Base-by-base conservation (phyloP, 1,140 invertebrate genomes). In the Bombus breviceps region DNA sequence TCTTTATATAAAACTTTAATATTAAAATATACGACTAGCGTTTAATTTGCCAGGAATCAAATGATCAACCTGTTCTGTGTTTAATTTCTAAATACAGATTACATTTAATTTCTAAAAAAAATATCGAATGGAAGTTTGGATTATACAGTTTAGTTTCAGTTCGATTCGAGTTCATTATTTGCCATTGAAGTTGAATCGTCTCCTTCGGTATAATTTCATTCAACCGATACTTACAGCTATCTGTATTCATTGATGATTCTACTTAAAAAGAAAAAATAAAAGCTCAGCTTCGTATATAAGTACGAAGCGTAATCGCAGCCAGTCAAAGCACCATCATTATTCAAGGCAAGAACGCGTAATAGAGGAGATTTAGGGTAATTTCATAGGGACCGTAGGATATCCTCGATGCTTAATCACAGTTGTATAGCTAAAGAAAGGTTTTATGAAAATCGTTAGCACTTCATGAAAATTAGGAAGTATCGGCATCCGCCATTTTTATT, bases 381-480 rank as follows among this genome's bases (percentile, higher is more conserved):
- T 0, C 9, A 53, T 1, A 5, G n/a, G 18, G 41, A 53, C 41
- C 3, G 18, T 47, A 74, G 41, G 43, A 75, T 75, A 75, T 75
- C 73, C 73, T 43, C 22, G 43, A 75, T 34, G n/a, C 9, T 34
- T 74, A 34, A 74, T 53, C 41, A 47, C 15, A 15, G 71, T 4
- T 18, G 37, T 12, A 28, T 28, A 10, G 13, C 13, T 5, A 41
- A 43, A 22, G 41, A 73, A 47, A 41, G 32, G 10, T 74, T 32
- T 41, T 62, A 73, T 43, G 71, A 82, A 81, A 81, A 81, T 71
- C n/a, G 79, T 59, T 34, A 9, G 47, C 69, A 13, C 62, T 68
- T 75, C 39, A 47, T 81, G 78, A 81, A 76, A 83, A 77, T 57
- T 57, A 66, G 47, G 39, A 72, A 84, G 53, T 59, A 69, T 71